Conservation (phyloP, 1,140 invertebrate genomes). For the Aphis gossypii region DNA sequence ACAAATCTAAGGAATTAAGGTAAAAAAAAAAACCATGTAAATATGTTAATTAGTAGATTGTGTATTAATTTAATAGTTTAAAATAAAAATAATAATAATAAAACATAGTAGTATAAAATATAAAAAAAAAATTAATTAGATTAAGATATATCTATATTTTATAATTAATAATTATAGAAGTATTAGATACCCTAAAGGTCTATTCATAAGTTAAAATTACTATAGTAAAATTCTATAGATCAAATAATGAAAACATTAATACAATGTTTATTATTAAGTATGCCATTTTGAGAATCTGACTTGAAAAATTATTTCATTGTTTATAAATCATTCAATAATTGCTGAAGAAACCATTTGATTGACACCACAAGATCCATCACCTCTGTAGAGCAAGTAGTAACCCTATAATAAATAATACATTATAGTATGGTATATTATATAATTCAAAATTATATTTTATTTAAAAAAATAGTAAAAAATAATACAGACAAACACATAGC, state of each 20-base stretch:
- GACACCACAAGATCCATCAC: slow-evolving; percentile 93
- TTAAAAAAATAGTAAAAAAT: background rate
- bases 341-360: slow-evolving; percentile 91
- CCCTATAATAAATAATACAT: slow-evolving; percentile 70
- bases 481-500: background rate
- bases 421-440: background rate
- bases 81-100: too few species aligned
- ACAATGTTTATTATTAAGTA: background rate
- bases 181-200: background rate
- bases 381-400: slow-evolving; percentile 93
- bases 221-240: background rate
- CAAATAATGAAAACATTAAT: background rate
- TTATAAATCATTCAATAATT: slow-evolving; percentile 64
- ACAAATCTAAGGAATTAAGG: too few species aligned
- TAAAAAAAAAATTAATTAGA: background rate
- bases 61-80: too few species aligned
- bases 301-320: background rate
- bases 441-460: background rate
- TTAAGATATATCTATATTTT: background rate
- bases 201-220: background rate
- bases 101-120: too few species aligned
- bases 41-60: too few species aligned
- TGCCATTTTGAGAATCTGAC: background rate
- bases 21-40: too few species aligned
- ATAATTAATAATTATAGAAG: background rate